phyloP scores from a whole-genome alignment of 2,113 vertebrate species.

The Ageneiosus marmoratus region DNA sequence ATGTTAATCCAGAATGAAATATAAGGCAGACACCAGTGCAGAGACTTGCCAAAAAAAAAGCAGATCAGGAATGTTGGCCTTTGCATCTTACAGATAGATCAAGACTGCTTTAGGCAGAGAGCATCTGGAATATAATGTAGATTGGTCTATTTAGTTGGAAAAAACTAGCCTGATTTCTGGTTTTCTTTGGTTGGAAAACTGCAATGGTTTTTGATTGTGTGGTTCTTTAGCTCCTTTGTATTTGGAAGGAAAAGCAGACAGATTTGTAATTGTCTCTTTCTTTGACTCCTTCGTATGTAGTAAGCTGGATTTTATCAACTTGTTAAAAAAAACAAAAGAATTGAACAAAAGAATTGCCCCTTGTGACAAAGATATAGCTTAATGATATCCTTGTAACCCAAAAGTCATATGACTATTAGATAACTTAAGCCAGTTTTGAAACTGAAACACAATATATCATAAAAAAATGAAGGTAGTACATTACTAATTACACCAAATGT shows the following conservation, averaged over 20 bases:
- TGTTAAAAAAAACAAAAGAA: background rate
- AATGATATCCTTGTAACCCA: background rate
- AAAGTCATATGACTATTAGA: background rate
- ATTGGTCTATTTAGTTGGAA: background rate
- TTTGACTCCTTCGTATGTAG: slow-evolving; percentile 1
- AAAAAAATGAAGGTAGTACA: background rate
- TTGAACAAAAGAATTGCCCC: background rate
- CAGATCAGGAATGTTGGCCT: slow-evolving; percentile 32
- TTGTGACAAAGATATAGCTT: background rate
- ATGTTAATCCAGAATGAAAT: slow-evolving; percentile 64
- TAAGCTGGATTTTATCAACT: background rate
- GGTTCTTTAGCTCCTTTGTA: slow-evolving; percentile 8
- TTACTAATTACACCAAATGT: background rate
- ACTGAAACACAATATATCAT: background rate
- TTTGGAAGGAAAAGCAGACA: slow-evolving; percentile 4
- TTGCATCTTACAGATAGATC: background rate
- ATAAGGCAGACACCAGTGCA: background rate
- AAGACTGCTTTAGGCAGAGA: slow-evolving; percentile 7
- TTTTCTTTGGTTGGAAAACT: background rate
- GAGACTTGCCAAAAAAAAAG: background rate
- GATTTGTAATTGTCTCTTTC: slow-evolving; percentile 13
- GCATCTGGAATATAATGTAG: background rate
- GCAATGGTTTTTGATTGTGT: background rate
- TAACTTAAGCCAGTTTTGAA: background rate
- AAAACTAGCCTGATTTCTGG: background rate